A percentile compares a stretch with the other conserved stretches of the same genome.
Evolutionary conservation across 1,140 invertebrate genomes (phyloP).

Genomic region (Platyscapa corneri): DNA sequence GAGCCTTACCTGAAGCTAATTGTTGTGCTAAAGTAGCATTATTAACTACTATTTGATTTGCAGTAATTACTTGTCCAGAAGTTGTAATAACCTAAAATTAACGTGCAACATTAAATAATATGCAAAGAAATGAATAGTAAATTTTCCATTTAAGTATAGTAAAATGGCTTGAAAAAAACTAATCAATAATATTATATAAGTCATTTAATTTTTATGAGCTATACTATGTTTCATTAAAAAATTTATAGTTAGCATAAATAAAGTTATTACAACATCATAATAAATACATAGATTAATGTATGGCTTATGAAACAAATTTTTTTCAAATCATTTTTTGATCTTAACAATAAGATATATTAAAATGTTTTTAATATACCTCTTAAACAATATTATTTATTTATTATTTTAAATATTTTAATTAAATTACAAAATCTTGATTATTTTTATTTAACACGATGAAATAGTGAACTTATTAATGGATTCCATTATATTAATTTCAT

Average conservation of each 20-base stretch:
- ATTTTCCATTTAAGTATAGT: background rate
- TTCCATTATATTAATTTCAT: background rate
- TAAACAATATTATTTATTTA: too few species aligned
- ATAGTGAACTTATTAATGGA: too few species aligned
- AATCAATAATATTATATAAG: background rate
- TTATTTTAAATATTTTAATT: too few species aligned
- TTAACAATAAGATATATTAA: background rate
- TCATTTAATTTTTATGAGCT: background rate
- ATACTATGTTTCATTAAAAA: background rate
- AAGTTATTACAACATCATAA: background rate
- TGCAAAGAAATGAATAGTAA: background rate
- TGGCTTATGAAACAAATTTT: background rate
- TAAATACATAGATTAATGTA: too few species aligned
- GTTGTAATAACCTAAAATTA: conserved; percentile 72
- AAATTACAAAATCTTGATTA: background rate
- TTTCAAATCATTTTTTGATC: background rate
- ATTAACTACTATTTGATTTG: conserved; percentile 84
- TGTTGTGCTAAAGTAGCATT: conserved; percentile 84
- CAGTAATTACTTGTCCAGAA: conserved; percentile 64
- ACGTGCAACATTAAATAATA: background rate
- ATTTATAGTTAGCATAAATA: background rate
- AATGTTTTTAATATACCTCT: background rate
- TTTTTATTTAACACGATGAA: too few species aligned
- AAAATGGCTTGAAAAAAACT: background rate
- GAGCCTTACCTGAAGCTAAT: conserved; percentile 84